Base-by-base conservation (phyloP, 1,140 invertebrate species). In the Cataglyphis hispanica region DNA sequence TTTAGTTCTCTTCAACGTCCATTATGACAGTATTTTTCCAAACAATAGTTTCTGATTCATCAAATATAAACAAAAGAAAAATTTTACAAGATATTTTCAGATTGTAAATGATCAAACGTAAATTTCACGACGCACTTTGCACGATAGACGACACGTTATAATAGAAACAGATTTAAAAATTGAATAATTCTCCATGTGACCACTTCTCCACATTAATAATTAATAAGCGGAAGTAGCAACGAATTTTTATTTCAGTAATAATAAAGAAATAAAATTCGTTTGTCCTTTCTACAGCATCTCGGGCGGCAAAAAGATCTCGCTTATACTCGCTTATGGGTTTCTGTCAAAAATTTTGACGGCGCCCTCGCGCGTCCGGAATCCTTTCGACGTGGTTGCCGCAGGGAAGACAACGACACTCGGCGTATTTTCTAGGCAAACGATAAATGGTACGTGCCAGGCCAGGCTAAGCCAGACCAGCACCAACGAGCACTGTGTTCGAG, bases 361-460 rank as follows among this genome's bases (percentile, higher is more conserved):
- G 66, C 75, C 87, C 85, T 88, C 81, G 50, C 80, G 50, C 34
- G 58, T 19, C 27, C 43, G 56, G 11, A 34, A 22, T 27, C 37
- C 84, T 89, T 75, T 83, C 75, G 67, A 63, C 76, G 75, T 86
- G 50, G 75, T 77, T 77, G 85, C 88, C 60, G 37, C 78, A 31
- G 67, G 25, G 25, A 43, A 58, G 43, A 31, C 16, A 53, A 11
- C 64, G 67, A 58, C 64, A 56, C 43, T 56, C 40, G 56, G 78
- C 78, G 75, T 89, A 87, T 90, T 92, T 91, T 92, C 87, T 85
- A 90, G 78, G 86, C 81, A 86, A 89, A 85, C 88, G 86, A 91
- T 93, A 93, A 91, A 91, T 89, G 90, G 90, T 88, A 92, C 75
- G 80, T 80, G 83, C 78, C 78, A 72, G 43, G 60, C 43, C 43